A percentile compares a stretch with the other conserved stretches of the same genome.
These are phyloP conservation scores for Drosophila parabipectinata DNA, from an alignment of 1,140 invertebrate species.

Conservation along the genomic window DNA sequence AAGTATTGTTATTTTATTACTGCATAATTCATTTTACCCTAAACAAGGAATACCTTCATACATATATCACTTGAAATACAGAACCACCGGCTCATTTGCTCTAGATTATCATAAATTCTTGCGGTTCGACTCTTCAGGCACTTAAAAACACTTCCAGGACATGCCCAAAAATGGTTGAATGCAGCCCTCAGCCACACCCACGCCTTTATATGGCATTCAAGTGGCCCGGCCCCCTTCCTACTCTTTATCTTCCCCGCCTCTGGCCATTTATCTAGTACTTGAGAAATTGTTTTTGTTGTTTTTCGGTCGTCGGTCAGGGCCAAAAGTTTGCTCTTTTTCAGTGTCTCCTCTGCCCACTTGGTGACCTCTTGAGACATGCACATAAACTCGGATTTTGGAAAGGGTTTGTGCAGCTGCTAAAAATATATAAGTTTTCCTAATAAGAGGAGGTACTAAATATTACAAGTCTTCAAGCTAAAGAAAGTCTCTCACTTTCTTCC, in stretches of 20 bases:
- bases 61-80: slow-evolving; percentile 21
- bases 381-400: slow-evolving; percentile 60
- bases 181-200: slow-evolving; percentile 37
- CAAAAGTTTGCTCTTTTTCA: slow-evolving; percentile 56
- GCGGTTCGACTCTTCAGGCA: slow-evolving; percentile 30
- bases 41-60: slow-evolving; percentile 14
- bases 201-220: slow-evolving; percentile 50
- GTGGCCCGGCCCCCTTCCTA: slow-evolving; percentile 23
- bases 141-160: slow-evolving; percentile 44
- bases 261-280: slow-evolving; percentile 68
- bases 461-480: slow-evolving; percentile 22
- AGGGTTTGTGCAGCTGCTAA: slow-evolving; percentile 21
- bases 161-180: slow-evolving; percentile 33
- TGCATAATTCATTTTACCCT: slow-evolving; percentile 6
- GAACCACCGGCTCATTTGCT: slow-evolving; percentile 26
- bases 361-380: slow-evolving; percentile 62
- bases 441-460: background rate
- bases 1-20: background rate
- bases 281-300: slow-evolving; percentile 59
- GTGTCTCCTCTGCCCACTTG: slow-evolving; percentile 26
- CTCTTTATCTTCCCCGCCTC: slow-evolving; percentile 3
- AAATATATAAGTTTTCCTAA: slow-evolving; percentile 11
- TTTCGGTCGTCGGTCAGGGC: slow-evolving; percentile 38
- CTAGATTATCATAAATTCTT: slow-evolving; percentile 48
- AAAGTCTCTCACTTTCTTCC: slow-evolving; percentile 26